Evolutionary conservation across 64 coral and sea anemone genomes (phyloP).

Genomic region (Dendrophyllia cribrosa): DNA sequence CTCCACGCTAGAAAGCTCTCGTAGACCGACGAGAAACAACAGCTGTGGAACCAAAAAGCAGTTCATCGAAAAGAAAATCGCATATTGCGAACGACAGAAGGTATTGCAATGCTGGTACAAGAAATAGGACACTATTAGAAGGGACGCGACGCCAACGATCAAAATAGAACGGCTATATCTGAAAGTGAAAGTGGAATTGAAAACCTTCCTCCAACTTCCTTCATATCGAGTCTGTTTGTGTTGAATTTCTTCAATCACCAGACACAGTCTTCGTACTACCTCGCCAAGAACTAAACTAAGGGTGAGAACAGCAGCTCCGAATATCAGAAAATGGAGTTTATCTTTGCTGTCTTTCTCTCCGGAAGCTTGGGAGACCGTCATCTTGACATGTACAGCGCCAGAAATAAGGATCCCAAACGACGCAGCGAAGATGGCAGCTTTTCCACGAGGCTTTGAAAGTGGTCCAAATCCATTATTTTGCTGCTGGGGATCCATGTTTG

Average conservation of each 20-base stretch:
- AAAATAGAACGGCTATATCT: not conserved
- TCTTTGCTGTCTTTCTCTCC: not conserved
- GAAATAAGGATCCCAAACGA: not conserved
- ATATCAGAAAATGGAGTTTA: not conserved
- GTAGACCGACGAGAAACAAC: constrained; percentile 48
- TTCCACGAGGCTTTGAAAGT: constrained; percentile 59
- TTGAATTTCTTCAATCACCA: constrained; percentile 64
- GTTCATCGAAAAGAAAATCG: constrained; percentile 29
- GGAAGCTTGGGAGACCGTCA: not conserved
- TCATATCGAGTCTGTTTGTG: constrained; percentile 71
- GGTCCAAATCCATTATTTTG: constrained; percentile 68
- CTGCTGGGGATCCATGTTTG: constrained; percentile 16
- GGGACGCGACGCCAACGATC: not conserved
- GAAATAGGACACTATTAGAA: not conserved
- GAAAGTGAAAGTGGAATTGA: constrained; percentile 57
- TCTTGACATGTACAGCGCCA: not conserved
- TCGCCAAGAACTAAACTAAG: constrained; percentile 57
- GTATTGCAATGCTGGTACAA: not conserved
- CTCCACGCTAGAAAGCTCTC: constrained; percentile 63
- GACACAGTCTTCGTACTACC: constrained; percentile 41
- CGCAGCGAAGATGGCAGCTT: not conserved
- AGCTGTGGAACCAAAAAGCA: constrained; percentile 34
- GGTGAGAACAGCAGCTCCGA: constrained; percentile 13
- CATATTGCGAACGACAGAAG: constrained; percentile 4
- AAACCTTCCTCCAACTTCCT: constrained; percentile 37